Percentiles rank a stretch among this genome's conserved stretches.
Evolutionary conservation across 2,797 vertebrate species (phyloP).

Genomic region (Siniperca undulata): DNA sequence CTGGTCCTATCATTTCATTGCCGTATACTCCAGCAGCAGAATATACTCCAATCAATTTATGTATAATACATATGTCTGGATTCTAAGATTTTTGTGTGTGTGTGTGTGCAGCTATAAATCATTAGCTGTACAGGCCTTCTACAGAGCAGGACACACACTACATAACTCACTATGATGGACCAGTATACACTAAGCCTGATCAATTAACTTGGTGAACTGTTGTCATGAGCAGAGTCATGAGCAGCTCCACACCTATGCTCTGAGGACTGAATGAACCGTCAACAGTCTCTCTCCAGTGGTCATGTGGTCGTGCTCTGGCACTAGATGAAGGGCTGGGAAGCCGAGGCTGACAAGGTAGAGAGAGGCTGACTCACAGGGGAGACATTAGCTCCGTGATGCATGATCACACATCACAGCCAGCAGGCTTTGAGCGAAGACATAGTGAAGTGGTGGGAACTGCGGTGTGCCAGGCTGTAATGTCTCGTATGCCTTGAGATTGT

Average conservation of each 20-base stretch:
- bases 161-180: neutral
- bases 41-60: neutral
- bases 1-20: slow-evolving; percentile 14
- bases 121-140: slow-evolving; percentile 11
- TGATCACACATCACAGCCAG: slow-evolving; percentile 75
- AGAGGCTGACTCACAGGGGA: slow-evolving; percentile 80
- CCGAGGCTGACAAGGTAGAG: slow-evolving; percentile 73
- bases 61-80: neutral
- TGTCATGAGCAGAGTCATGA: slow-evolving; percentile 12
- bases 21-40: neutral
- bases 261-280: slow-evolving; percentile 47
- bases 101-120: neutral
- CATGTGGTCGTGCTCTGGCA: slow-evolving; percentile 68
- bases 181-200: slow-evolving; percentile 15
- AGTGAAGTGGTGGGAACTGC: slow-evolving; percentile 64
- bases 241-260: slow-evolving; percentile 24
- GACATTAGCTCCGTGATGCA: slow-evolving; percentile 79
- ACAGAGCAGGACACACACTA: slow-evolving; percentile 19
- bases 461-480: slow-evolving; percentile 54
- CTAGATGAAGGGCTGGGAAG: slow-evolving; percentile 71
- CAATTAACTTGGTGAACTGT: slow-evolving; percentile 26
- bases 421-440: slow-evolving; percentile 63
- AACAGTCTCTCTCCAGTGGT: slow-evolving; percentile 52
- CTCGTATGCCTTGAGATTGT: slow-evolving; percentile 53
- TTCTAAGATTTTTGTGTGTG: neutral